phyloP scores from a whole-genome alignment of 2,888 invertebrate genomes.

The Trichacis sp. region DNA sequence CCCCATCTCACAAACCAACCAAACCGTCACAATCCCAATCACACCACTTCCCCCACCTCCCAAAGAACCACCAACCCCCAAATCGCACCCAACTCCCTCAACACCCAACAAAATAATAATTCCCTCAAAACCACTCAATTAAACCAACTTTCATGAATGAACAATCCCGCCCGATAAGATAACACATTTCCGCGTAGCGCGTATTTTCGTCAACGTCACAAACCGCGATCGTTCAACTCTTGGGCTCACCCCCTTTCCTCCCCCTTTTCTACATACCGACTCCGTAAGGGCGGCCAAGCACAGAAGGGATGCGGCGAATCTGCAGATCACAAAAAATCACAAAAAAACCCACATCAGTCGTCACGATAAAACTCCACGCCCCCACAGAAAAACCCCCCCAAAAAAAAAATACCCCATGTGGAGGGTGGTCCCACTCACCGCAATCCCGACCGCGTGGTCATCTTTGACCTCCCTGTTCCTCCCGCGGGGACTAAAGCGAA shows the following conservation, averaged over 20 bases:
- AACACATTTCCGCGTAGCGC: slow-evolving; percentile 30
- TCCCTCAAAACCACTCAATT: background rate
- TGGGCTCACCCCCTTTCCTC: background rate
- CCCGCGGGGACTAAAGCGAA: slow-evolving; percentile 20
- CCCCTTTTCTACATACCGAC: slow-evolving; percentile 69
- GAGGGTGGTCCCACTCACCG: slow-evolving; percentile 67
- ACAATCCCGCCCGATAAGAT: slow-evolving; percentile 26
- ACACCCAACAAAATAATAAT: background rate
- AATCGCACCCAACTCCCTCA: background rate
- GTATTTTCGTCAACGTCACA: background rate
- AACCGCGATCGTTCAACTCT: no score
- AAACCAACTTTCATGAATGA: slow-evolving; percentile 28
- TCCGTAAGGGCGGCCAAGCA: slow-evolving; percentile 68
- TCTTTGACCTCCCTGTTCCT: slow-evolving; percentile 54
- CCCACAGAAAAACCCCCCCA: no score
- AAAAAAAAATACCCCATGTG: no score
- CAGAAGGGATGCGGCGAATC: slow-evolving; percentile 71
- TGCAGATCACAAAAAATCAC: no score
- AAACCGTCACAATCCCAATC: background rate
- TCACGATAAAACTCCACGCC: no score
- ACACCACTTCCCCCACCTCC: background rate
- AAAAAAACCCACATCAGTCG: no score
- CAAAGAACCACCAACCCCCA: background rate
- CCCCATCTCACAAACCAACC: no score
- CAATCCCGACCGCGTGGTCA: slow-evolving; percentile 61